Base-by-base conservation (phyloP, 2,797 vertebrate genomes). In the Hemitrygon akajei region DNA sequence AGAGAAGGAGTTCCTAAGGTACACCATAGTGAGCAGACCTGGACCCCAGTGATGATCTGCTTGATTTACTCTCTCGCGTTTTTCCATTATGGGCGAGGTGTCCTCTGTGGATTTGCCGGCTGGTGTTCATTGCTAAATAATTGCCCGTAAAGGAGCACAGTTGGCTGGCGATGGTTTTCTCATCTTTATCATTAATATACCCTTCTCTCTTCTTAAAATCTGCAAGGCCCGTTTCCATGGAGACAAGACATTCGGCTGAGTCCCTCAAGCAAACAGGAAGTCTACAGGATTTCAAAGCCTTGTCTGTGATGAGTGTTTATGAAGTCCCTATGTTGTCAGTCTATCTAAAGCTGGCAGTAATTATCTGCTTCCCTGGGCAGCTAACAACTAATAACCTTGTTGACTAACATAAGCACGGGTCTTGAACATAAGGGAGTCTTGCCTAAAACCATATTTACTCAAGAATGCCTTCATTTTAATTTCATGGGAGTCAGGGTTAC, bases 191-290 rank as follows among this genome's bases (percentile, higher is more conserved):
- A 95, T 94, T 94, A 95, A 94, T 95, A 94, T 94, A 94, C 95
- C 91, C 94, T 94, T 56, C 63, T 71, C 82, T 66, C 20, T 63
- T 56, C 81, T 94, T 81, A 94, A 94, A 93, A 94, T 63, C 77
- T 93, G 94, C 95, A 95, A 91, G 84, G 94, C 94, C 73, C 0
- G 95, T 96, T 95, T 95, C 95, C 94, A 95, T 95, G 95, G 95
- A 94, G 95, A 95, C 95, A 94, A 94, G 94, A 94, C 94, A 95
- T 95, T 95, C 93, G 66, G 94, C 93, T 94, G 92, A 94, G 10
- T 63, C 94, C 93, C 93, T 93, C 91, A 87, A 94, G 94, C 94
- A 94, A 95, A 95, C 94, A 95, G 94, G 95, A 95, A 95, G 95
- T 95, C 94, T 94, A 80, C 93, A 93, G 94, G 89, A 94, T 94